Conservation (phyloP, 2,888 invertebrate species). For the Athrips mouffetella region DNA sequence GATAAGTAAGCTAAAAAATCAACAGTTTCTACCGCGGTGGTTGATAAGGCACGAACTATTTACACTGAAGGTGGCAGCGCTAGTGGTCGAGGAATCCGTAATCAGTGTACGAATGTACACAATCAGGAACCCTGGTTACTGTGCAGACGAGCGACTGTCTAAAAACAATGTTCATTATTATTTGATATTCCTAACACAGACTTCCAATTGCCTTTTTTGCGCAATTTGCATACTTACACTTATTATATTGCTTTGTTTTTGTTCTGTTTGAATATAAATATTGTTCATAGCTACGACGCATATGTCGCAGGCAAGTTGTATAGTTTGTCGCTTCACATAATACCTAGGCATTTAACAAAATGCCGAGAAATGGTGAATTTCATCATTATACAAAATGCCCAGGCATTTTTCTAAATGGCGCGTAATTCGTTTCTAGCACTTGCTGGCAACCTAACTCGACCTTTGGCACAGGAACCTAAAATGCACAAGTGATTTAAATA, state of each 20-base stretch:
- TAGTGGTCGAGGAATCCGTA: conserved; percentile 37
- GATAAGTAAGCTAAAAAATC: neutral
- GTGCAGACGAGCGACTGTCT: conserved; percentile 26
- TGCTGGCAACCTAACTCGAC: no score
- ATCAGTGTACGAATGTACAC: conserved; percentile 37
- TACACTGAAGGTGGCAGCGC: conserved; percentile 29
- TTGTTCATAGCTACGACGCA: neutral
- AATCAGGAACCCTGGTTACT: conserved; percentile 26
- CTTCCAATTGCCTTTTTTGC: neutral
- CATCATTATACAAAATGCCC: no score
- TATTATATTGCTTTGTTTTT: no score
- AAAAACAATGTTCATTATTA: neutral
- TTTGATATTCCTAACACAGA: neutral
- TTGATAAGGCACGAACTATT: conserved; percentile 26
- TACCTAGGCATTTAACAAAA: no score
- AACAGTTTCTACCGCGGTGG: neutral
- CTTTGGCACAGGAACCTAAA: no score
- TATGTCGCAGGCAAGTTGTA: no score
- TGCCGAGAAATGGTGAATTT: no score
- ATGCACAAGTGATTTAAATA: no score
- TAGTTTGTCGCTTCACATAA: no score
- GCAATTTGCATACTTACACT: no score
- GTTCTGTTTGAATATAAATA: neutral
- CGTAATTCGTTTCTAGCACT: no score
- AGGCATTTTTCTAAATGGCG: no score